Base-by-base conservation (phyloP, 2,888 invertebrate species). In the Phania funesta region DNA sequence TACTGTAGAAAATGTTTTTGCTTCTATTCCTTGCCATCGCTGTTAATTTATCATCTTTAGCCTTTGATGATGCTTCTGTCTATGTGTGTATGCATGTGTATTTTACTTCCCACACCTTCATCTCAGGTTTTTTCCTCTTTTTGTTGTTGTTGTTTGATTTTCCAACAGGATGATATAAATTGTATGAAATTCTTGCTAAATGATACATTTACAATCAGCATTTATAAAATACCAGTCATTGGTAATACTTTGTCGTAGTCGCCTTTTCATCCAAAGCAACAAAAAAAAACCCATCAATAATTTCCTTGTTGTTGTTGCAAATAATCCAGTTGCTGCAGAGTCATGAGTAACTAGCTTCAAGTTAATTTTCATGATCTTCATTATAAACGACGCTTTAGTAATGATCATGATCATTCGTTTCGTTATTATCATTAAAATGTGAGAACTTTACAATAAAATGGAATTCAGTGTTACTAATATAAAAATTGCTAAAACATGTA, bases 401-500 rank as follows among this genome's bases (percentile, higher is more conserved):
- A 46, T 56, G 46, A 56, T 76, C 16, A 75, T 58, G n/a, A 65
- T 44, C 38, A 41, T 29, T 56, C 46, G 18, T 20, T 60, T 68
- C 46, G 62, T 70, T 52, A 73, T 62, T 62, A 68, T 50, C 26
- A 71, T 74, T 68, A 58, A 78, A 78, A 86, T 87, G 87, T 87
- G 87, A 87, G 86, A 86, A 87, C 85, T 85, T 86, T 84, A 86
- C 87, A 85, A 86, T 86, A 80, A 86, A 87, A 87, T 88, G 87
- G 88, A 87, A 88, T 85, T 84, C 64, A 74, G 78, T 78, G 82
- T 80, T 71, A 71, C 70, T 81, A 81, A 75, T 85, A 85, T 80
- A 78, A 67, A 85, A 86, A 85, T 85, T 84, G 84, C 62, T 22
- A 26, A 73, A 71, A 84, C 84, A 84, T 82, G 84, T 73, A 81